Conservation (phyloP, 2,797 vertebrate species). For the Falco rusticolus region DNA sequence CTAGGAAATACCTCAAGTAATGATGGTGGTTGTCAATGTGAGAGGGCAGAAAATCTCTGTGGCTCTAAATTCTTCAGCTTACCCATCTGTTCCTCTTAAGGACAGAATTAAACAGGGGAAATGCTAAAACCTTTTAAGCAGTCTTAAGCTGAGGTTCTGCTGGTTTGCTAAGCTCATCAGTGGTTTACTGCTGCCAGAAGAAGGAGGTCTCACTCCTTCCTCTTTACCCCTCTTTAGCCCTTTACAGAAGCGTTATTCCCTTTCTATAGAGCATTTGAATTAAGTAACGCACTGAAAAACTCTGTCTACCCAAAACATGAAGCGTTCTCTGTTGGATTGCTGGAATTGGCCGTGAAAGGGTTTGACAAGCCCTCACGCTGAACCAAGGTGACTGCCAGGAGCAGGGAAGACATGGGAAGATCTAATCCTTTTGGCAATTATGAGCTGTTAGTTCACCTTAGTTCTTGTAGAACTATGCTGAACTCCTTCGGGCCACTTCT, state of each 20-base stretch:
- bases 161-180: not conserved
- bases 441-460: not conserved
- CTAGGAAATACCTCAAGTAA: not conserved
- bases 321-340: not conserved
- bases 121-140: constrained; percentile 13
- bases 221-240: not conserved
- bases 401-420: not conserved
- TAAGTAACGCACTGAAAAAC: not conserved
- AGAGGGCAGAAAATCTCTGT: not conserved
- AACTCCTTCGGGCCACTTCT: not conserved
- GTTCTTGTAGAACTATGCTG: not conserved
- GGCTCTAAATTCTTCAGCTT: not conserved
- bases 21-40: not conserved
- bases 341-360: not conserved
- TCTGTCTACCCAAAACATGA: not conserved
- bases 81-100: not conserved
- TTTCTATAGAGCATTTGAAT: not conserved
- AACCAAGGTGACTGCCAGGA: not conserved
- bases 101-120: not conserved
- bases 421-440: not conserved
- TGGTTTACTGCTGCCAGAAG: not conserved
- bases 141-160: not conserved
- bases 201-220: not conserved
- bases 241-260: not conserved
- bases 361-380: not conserved